Evolutionary conservation across 2,113 vertebrate genomes (phyloP).

Genomic region (Lophius piscatorius): DNA sequence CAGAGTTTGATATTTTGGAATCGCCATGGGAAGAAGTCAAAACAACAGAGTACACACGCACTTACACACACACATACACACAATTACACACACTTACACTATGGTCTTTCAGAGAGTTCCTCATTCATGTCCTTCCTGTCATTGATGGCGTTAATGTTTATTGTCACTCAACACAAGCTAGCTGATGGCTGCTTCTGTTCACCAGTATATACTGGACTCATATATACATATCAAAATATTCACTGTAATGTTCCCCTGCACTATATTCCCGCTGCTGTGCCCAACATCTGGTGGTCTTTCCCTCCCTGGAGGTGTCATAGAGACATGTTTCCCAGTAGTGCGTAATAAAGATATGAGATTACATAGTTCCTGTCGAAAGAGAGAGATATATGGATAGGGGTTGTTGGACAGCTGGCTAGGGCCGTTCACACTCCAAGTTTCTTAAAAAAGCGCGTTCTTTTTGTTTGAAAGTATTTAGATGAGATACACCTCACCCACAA

Average conservation of each 20-base stretch:
- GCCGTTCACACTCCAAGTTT: slow-evolving; percentile 8
- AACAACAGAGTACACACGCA: slow-evolving; percentile 1
- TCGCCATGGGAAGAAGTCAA: slow-evolving; percentile 10
- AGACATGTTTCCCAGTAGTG: slow-evolving; percentile 28
- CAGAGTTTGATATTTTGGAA: slow-evolving; percentile 8
- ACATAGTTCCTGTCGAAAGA: slow-evolving; percentile 44
- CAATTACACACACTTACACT: not conserved
- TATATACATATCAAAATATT: slow-evolving; percentile 13
- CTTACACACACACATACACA: slow-evolving; percentile 3
- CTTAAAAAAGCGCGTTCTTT: slow-evolving; percentile 16
- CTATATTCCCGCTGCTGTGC: not conserved
- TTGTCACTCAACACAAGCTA: slow-evolving; percentile 24
- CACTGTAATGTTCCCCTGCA: not conserved
- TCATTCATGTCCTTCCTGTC: slow-evolving; percentile 12
- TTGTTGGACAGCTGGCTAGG: slow-evolving; percentile 32
- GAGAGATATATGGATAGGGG: slow-evolving; percentile 29
- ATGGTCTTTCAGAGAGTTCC: slow-evolving; percentile 1
- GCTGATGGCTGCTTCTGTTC: not conserved
- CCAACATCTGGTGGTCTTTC: slow-evolving; percentile 4
- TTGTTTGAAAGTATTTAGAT: slow-evolving; percentile 37
- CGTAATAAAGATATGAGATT: slow-evolving; percentile 24
- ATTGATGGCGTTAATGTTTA: slow-evolving; percentile 29
- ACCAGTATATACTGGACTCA: not conserved
- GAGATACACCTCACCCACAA: slow-evolving; percentile 13
- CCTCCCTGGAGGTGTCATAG: slow-evolving; percentile 10